phyloP scores from a whole-genome alignment of 92 coral and sea anemone genomes.

The Paramuricea clavata region DNA sequence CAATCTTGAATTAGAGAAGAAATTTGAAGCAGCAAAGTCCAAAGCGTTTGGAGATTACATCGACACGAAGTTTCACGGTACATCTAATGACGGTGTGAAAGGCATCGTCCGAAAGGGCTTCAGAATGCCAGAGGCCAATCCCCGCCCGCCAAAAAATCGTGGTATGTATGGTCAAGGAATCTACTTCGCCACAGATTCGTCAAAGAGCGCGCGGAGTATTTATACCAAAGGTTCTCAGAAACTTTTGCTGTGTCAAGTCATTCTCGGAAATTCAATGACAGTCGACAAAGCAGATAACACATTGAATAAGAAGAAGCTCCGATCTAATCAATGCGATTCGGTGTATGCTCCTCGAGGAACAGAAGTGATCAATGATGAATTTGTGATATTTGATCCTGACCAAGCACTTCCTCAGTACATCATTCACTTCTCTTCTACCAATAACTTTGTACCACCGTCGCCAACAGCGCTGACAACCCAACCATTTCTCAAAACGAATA shows the following conservation, averaged over 20 bases:
- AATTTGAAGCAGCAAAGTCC: conserved; percentile 47
- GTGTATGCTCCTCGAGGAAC: conserved; percentile 35
- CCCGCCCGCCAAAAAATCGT: conserved; percentile 29
- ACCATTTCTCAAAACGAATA: background rate
- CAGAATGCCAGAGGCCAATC: conserved; percentile 45
- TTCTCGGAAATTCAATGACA: conserved; percentile 40
- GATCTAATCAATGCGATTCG: background rate
- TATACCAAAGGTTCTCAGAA: conserved; percentile 54
- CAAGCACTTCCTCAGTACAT: conserved; percentile 63
- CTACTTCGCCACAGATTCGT: conserved; percentile 54
- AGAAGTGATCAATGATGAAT: conserved; percentile 52
- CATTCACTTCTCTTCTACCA: conserved; percentile 13
- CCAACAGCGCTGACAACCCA: background rate
- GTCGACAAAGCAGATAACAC: conserved; percentile 30
- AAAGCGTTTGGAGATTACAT: conserved; percentile 44
- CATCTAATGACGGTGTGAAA: conserved; percentile 19
- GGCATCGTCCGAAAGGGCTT: conserved; percentile 36
- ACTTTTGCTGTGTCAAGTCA: conserved; percentile 52
- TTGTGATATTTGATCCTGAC: conserved; percentile 55
- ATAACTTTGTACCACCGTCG: background rate
- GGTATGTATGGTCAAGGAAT: conserved; percentile 62
- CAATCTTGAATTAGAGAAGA: conserved; percentile 44
- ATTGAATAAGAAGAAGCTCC: conserved; percentile 20
- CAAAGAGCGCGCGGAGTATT: conserved; percentile 50
- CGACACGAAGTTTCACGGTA: conserved; percentile 57